phyloP scores from a whole-genome alignment of 2,113 vertebrate genomes.

The Lagenorhynchus albirostris region DNA sequence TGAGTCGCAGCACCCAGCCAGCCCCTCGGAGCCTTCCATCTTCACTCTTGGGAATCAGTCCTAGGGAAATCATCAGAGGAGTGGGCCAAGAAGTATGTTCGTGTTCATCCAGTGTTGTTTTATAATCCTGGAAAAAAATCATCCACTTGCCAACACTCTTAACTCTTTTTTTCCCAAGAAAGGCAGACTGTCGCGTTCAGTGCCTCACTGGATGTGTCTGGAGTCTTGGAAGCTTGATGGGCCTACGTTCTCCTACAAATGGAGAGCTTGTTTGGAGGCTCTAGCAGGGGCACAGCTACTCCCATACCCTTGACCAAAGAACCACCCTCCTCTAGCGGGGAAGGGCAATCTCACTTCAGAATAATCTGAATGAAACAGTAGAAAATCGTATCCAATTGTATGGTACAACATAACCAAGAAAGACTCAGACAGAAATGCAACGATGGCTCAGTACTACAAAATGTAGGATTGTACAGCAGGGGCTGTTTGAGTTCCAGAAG shows the following conservation, averaged over 20 bases:
- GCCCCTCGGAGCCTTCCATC: not conserved
- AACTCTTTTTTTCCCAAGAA: not conserved
- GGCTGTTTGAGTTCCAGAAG: not conserved
- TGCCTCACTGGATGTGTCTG: too few species aligned
- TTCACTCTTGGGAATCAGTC: not conserved
- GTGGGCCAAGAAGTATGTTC: not conserved
- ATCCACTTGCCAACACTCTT: not conserved
- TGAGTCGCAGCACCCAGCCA: too few species aligned
- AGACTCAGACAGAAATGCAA: not conserved
- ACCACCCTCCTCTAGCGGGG: fast-evolving
- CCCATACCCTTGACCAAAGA: not conserved
- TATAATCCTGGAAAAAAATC: not conserved
- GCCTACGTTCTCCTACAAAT: not conserved
- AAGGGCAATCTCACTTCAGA: not conserved
- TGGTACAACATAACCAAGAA: not conserved
- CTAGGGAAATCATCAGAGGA: not conserved
- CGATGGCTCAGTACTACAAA: not conserved
- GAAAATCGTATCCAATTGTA: not conserved
- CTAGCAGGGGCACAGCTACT: not conserved
- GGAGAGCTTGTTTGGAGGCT: not conserved
- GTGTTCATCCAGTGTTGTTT: not conserved
- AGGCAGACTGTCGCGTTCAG: not conserved
- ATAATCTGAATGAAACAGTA: not conserved
- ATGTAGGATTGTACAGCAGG: not conserved
- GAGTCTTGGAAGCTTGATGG: not conserved